A percentile compares a stretch with the other conserved stretches of the same genome.
Evolutionary conservation across 2,113 vertebrate species (phyloP).

Genomic region (Montifringilla adamsi): DNA sequence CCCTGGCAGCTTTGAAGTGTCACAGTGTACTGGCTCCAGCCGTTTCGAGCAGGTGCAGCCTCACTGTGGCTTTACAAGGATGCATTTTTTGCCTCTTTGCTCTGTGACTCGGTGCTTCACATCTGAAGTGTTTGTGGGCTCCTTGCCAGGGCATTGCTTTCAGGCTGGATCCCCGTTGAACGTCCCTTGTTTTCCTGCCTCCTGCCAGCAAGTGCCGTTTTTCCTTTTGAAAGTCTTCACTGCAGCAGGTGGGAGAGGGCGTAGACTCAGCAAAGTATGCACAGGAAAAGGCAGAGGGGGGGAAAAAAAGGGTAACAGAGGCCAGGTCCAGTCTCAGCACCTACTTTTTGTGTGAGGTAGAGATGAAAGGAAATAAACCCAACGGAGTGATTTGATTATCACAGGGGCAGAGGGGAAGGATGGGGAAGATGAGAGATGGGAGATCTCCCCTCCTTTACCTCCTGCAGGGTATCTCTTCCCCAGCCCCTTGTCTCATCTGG

Average conservation of each 20-base stretch:
- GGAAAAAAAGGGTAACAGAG: not conserved
- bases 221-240: not conserved
- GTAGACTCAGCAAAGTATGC: not conserved
- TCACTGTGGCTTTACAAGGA: not conserved
- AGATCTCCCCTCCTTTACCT: not conserved
- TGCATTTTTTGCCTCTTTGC: slow-evolving; percentile 8
- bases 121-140: slow-evolving; percentile 12
- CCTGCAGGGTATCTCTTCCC: not conserved
- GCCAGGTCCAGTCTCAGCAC: not conserved
- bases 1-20: slow-evolving; percentile 1
- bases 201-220: slow-evolving; percentile 1
- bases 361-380: slow-evolving; percentile 16
- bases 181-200: not conserved
- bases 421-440: not conserved
- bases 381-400: not conserved
- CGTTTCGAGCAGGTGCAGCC: slow-evolving; percentile 14
- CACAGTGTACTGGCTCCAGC: not conserved
- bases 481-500: not conserved
- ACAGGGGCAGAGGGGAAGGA: not conserved
- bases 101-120: not conserved
- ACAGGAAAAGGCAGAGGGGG: not conserved
- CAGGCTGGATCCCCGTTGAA: not conserved
- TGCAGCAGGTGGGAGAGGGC: not conserved
- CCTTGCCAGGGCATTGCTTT: not conserved
- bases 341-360: not conserved